phyloP scores from a whole-genome alignment of 1,140 invertebrate species.

The Pseudoatta argentina region DNA sequence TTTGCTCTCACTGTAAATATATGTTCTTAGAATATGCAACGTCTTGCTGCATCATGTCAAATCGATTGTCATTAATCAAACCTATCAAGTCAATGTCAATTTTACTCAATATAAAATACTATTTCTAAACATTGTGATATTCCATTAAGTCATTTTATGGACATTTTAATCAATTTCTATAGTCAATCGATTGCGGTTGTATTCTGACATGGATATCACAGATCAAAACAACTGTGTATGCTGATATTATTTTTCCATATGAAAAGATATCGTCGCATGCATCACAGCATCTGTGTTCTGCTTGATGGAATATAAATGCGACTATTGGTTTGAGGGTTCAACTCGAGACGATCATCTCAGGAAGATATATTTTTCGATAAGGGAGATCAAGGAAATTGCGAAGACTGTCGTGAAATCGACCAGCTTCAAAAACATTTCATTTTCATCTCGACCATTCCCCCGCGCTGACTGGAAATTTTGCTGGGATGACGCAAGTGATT shows the following conservation, averaged over 20 bases:
- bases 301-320: not conserved
- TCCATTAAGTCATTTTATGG: not conserved
- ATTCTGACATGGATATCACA: conserved; percentile 3
- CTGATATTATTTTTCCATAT: conserved; percentile 1
- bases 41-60: not conserved
- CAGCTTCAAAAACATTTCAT: conserved; percentile 41
- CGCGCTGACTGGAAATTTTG: conserved; percentile 63
- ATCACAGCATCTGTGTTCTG: not conserved
- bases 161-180: not conserved
- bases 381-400: conserved; percentile 65
- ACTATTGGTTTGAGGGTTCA: not conserved
- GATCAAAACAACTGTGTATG: not conserved
- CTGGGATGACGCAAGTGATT: conserved; percentile 56
- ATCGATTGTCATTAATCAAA: conserved; percentile 2
- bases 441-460: not conserved
- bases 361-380: conserved; percentile 54
- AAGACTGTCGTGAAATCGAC: conserved; percentile 63
- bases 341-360: conserved; percentile 33
- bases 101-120: not conserved
- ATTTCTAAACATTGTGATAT: not conserved
- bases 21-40: not conserved
- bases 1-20: no score
- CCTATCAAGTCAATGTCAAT: not conserved
- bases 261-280: not conserved
- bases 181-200: conserved; percentile 12